Base-by-base conservation (phyloP, 2,888 invertebrate genomes). In the Beris morrisii region DNA sequence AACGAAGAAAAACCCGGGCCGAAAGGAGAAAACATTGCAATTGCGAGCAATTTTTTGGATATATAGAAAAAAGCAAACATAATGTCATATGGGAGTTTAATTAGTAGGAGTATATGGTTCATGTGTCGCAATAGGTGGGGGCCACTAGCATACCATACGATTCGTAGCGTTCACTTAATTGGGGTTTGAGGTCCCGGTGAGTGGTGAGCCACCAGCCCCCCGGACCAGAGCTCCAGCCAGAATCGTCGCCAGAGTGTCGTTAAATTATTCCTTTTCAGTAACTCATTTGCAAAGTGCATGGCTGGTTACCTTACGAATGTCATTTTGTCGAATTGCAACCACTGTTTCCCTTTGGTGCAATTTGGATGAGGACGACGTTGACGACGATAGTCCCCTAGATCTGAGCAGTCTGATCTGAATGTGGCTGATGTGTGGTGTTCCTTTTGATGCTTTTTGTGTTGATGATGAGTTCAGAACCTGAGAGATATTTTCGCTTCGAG, bases 191-290 rank as follows among this genome's bases (percentile, higher is more conserved):
- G 7, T 12, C 6, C 15, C 15, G 50, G 50, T 12, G 15, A 50
- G 15, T 15, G 22, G 28, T 15, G 13, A 50, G 15, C 5, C 15
- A 50, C 9, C 50, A 28, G 50, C 50, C 12, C 15, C 50, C 50
- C 9, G 50, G 15, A 15, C 9, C 28, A 50, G 4, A 22, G 22
- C 22, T 22, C 22, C 28, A 52, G 38, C 61, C 22, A 15, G 38
- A 32, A 52, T 38, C 43, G 38, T 9, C 61, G 50, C 22, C 38
- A 52, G 32, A 38, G 52, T 38, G 54, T 64, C 64, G 64, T 64
- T 64, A 64, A 64, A 64, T 64, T 64, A 54, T 64, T 64, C 64
- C 54, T 54, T 54, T 64, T 64, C 64, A 64, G 52, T 54, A 54
- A 52, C 54, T 64, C 64, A 54, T 64, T 64, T 64, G 61, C 50